Evolutionary conservation across 2,888 invertebrate genomes (phyloP), one percentile per base, ranked within the genome.

Genomic region (Iphiclides podalirius): DNA sequence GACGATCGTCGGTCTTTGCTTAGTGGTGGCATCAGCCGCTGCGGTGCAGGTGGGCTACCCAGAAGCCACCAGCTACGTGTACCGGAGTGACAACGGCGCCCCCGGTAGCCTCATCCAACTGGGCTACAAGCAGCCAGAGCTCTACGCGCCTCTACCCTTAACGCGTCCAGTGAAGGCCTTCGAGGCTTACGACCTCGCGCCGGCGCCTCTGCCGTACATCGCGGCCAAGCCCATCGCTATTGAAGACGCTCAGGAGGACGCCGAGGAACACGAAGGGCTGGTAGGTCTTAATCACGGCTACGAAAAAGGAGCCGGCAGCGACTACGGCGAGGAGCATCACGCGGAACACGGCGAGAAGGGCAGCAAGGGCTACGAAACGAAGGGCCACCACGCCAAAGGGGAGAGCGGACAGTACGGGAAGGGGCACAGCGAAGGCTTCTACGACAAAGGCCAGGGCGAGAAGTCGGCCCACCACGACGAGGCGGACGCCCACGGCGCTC

Each of bases 291-390:
- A 31, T 31, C 11, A 31, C 28, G 66, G 57, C 1, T 76, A 67
- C 47, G 78, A 79, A 53, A 77, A 81, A 45, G 90, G 86, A 1
- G 88, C 71, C 2, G 90, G 90, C 7, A 85, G 82, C 28, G 76
- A 89, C 41, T 90, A 88, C 61, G 80, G 72, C 1, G 82, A 85
- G 36, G 75, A 82, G 44, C 83, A 89, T 54, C 86, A 90, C 51
- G 74, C 87, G 0, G 85, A 81, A 44, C 78, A 88, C 16, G 92
- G 92, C 0, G 90, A 90, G 51, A 90, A 91, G 47, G 91, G 89
- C 15, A 82, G 83, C 51, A 89, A 90, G 54, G 92, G 90, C 6
- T 91, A 90, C 71, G 80, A 83, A 42, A 87, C 84, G 0, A 74
- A 88, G 53, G 85, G 89, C 8, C 80, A 86, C 20, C 90, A 86